phyloP scores from a whole-genome alignment of 2,888 invertebrate genomes.

The Heliconius sara region DNA sequence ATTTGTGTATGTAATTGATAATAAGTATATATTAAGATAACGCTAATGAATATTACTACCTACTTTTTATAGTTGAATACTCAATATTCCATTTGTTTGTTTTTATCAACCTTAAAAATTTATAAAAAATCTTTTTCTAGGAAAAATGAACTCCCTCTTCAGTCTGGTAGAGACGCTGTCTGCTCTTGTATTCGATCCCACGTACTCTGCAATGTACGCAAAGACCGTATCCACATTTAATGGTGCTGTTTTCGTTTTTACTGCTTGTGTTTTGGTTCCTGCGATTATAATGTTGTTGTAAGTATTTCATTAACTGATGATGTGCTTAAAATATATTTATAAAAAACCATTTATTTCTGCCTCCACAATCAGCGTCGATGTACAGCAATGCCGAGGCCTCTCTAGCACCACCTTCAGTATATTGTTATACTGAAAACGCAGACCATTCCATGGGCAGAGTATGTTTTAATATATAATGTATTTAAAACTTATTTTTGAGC shows the following conservation, averaged over 20 bases:
- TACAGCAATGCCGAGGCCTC: too few species aligned
- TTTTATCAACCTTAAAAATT: background rate
- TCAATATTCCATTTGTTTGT: background rate
- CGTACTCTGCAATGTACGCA: constrained; percentile 69
- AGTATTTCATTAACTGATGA: constrained; percentile 50
- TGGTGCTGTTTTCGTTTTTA: constrained; percentile 71
- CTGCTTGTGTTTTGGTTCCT: constrained; percentile 67
- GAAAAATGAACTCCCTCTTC: constrained; percentile 78
- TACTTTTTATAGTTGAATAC: background rate
- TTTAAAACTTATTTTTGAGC: too few species aligned
- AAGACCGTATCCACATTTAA: constrained; percentile 63
- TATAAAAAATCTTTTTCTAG: constrained; percentile 52
- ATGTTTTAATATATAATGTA: too few species aligned
- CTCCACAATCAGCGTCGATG: too few species aligned
- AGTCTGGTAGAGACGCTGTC: constrained; percentile 76
- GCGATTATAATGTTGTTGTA: constrained; percentile 67
- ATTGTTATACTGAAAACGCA: too few species aligned
- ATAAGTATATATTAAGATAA: too few species aligned
- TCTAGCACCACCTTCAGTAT: too few species aligned
- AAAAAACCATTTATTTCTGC: too few species aligned
- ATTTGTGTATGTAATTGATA: too few species aligned
- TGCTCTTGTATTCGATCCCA: constrained; percentile 73
- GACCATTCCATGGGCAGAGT: too few species aligned
- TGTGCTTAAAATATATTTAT: too few species aligned
- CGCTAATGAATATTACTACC: background rate